Evolutionary conservation across 2,888 invertebrate species (phyloP), one percentile per base, ranked within the genome.

Genomic region (Embidobia sp.): DNA sequence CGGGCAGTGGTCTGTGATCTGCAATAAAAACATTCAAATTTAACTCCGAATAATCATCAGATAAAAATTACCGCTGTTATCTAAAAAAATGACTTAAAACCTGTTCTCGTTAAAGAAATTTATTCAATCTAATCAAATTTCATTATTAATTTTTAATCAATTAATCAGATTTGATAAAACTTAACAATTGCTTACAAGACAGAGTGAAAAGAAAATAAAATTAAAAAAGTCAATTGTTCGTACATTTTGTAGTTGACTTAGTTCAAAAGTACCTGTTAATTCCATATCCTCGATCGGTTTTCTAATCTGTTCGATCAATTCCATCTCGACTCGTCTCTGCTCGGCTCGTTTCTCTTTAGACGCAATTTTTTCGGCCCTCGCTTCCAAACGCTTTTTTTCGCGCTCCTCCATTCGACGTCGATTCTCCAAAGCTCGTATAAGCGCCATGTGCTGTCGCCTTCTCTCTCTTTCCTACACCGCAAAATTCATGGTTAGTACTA

Each of bases 261-360:
- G n/a, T n/a, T n/a, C n/a, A n/a, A 10, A 46, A 31, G 10, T 22
- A 64, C 92, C 92, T 69, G 93, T 92, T 10, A 98, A 90, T 81
- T 97, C 95, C 85, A 97, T 94, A 88, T 98, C 98, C 90, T 98
- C 98, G 83, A 95, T 94, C 0, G 98, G 97, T 88, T 97, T 96
- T 84, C 97, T 93, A 82, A 93, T 93, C 92, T 91, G 95, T 90
- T 91, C 93, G 84, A 90, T 93, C 86, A 92, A 92, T 91, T 90
- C 94, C 86, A 94, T 88, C 86, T 94, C 94, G 49, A 93, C 88
- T 79, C 92, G 90, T 74, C 93, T 90, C 82, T 94, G 93, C 83
- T 94, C 97, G 82, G 96, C 90, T 85, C 95, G 94, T 86, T 95
- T 95, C 89, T 98, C 97, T 81, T 96, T 95, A 64, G 94, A 94